Base-by-base conservation (phyloP, 2,113 vertebrate genomes). In the Cryptomyrus ogoouensis region DNA sequence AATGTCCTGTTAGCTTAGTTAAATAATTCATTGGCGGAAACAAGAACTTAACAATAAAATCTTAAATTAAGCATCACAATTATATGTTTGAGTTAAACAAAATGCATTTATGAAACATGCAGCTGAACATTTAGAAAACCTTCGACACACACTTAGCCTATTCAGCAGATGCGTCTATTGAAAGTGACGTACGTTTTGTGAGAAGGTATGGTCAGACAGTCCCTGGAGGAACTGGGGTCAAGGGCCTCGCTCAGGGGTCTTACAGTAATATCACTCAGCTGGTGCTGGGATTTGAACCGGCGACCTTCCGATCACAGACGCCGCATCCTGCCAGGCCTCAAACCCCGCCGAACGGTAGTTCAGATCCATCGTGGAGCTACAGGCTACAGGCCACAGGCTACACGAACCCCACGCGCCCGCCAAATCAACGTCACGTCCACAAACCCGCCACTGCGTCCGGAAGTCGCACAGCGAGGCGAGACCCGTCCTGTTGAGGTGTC, bases 401-500 rank as follows among this genome's bases (percentile, higher is more conserved):
- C 62, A 9, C 8, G 12, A 47, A 47, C 7, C 46, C 70, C 70
- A 17, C 31, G 35, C 0, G 1, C 70, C 31, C 6, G 70, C 13
- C 31, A 19, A 17, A 5, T 21, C 74, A 19, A 19, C 13, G 2
- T n/a, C 74, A 19, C n/a, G 6, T 80, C 35, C 74, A 8, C 12
- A 42, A 12, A 42, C 2, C 2, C 31, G 5, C 74, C 35, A 3
- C 17, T 1, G 17, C 10, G 0, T 3, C 1, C 3, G 17, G 44
- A 24, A 42, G 5, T 9, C 21, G 19, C 35, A 83, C 17, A 7
- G 17, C 3, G 44, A 1, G 39, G 83, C 9, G 17, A 5, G 44
- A 47, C 19, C 39, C 8, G 21, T 47, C 39, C 85, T 9, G 17
- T 17, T 8, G 10, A 62, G 35, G 96, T 95, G 94, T 95, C 96